Evolutionary conservation across 2,888 invertebrate species (phyloP), one percentile per base, ranked within the genome.

Genomic region (Meiosimyza decipiens): DNA sequence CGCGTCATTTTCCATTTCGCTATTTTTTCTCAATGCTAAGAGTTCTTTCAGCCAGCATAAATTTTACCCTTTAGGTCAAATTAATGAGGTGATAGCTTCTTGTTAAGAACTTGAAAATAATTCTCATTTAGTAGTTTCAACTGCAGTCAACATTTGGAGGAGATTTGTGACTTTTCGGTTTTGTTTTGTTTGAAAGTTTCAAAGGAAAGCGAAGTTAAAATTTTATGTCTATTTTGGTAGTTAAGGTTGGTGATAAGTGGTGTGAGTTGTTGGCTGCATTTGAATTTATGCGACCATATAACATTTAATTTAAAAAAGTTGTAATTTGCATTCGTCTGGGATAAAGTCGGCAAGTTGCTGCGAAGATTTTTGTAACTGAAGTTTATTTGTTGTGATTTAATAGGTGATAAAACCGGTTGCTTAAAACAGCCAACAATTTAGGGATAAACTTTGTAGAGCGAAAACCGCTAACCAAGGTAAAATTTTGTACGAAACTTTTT

Each of bases 71-170:
- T 76, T 76, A 75, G 76, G 75, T 74, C 76, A 79, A 80, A 79
- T 80, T 79, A 80, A 80, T 80, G 80, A 80, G 80, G 80, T 80
- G 80, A 80, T 80, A 80, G 78, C 78, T 79, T 79, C 80, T 79
- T 77, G 74, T 80, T 77, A 77, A 75, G 79, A 75, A 68, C 69
- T 70, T 70, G 69, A 33, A 70, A 70, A 70, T 70, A 70, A 62
- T 70, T 70, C 59, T 57, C 69, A 70, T 62, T 64, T 62, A 62
- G 22, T 16, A 15, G 16, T 6, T 47, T 55, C 3, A 6, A 18
- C 49, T 33, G 60, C 57, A 33, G 9, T 33, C 40, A 6, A 47
- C 63, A 16, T 22, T 22, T 51, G 40, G n/a, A n/a, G 7, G 33
- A 60, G 68, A 69, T 69, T 69, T 60, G 68, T 50, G 60, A 69